phyloP scores from a whole-genome alignment of 2,113 vertebrate genomes.

The Jaculus jaculus region DNA sequence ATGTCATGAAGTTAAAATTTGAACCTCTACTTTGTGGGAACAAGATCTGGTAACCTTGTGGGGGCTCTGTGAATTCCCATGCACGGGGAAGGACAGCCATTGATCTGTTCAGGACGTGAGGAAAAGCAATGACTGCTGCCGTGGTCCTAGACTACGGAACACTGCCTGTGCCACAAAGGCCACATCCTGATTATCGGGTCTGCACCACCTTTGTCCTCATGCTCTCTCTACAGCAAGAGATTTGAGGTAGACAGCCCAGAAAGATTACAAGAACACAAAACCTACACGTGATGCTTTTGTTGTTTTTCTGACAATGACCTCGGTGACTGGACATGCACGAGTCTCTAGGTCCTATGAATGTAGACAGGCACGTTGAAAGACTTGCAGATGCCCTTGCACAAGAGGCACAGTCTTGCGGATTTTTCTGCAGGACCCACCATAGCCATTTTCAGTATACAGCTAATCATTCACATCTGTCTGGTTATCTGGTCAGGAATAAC shows the following conservation, averaged over 20 bases:
- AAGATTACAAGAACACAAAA: too few relatives aligned
- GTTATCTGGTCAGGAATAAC: too few relatives aligned
- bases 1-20: not conserved
- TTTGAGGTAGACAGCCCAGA: too few relatives aligned
- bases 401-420: not conserved
- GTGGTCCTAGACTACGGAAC: not conserved
- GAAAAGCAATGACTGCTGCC: not conserved
- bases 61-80: too few relatives aligned
- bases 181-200: not conserved
- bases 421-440: not conserved
- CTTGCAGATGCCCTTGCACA: not conserved
- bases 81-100: not conserved
- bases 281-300: too few relatives aligned
- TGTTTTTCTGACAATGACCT: not conserved
- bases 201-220: not conserved
- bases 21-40: not conserved
- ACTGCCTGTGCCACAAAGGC: not conserved
- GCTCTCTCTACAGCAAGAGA: too few relatives aligned
- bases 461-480: not conserved
- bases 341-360: not conserved
- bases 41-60: too few relatives aligned
- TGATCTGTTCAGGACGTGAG: not conserved
- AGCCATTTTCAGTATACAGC: not conserved
- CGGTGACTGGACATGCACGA: not conserved
- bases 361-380: not conserved